phyloP scores from a whole-genome alignment of 1,140 invertebrate species.

The Phymorhynchus buccinoides region DNA sequence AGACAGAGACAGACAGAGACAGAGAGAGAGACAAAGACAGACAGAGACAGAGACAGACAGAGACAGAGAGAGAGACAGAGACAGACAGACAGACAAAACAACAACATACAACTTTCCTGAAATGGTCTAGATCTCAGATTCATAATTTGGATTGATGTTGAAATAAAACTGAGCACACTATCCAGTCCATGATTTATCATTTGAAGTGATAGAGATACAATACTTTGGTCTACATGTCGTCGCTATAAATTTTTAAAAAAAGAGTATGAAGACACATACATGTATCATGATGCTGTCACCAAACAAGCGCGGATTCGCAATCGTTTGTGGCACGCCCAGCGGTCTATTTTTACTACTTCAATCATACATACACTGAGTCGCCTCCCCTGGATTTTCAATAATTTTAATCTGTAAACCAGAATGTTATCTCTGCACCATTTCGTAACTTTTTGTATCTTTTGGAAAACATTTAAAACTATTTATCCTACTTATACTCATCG shows the following conservation, averaged over 20 bases:
- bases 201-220: background rate
- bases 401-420: too few species aligned
- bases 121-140: background rate
- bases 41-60: background rate
- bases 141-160: background rate
- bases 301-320: too few species aligned
- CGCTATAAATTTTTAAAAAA: background rate
- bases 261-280: background rate
- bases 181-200: background rate
- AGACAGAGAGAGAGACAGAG: background rate
- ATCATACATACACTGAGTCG: too few species aligned
- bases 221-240: background rate
- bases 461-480: too few species aligned
- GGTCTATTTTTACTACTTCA: too few species aligned
- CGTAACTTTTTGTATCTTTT: too few species aligned
- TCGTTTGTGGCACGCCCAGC: too few species aligned
- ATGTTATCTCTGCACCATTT: too few species aligned
- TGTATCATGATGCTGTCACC: too few species aligned
- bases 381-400: too few species aligned
- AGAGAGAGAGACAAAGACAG: too few species aligned
- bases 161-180: background rate
- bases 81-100: background rate
- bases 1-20: conserved; percentile 1
- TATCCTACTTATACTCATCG: too few species aligned
- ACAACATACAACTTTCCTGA: background rate